Evolutionary conservation across 2,888 invertebrate species (phyloP).

Genomic region (Polymixis flavicincta): DNA sequence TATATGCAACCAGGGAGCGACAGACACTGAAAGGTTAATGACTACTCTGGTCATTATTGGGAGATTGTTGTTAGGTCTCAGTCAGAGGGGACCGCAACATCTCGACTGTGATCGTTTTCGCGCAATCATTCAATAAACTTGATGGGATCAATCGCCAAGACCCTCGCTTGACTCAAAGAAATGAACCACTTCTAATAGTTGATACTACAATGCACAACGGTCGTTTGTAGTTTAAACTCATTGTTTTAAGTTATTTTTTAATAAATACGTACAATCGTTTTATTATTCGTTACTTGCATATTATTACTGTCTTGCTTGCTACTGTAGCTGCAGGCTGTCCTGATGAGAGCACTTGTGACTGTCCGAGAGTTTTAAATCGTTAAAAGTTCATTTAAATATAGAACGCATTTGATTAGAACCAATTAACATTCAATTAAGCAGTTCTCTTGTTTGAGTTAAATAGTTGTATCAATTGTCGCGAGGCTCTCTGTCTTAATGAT

Average conservation of each 20-base stretch:
- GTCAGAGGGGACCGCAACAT: conserved; percentile 82
- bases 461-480: conserved; percentile 83
- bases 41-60: conserved; percentile 79
- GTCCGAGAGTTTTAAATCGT: conserved; percentile 75
- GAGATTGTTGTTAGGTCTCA: conserved; percentile 77
- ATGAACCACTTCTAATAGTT: conserved; percentile 79
- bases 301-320: neutral
- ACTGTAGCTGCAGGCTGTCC: neutral
- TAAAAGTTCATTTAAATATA: conserved; percentile 89
- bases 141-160: conserved; percentile 88
- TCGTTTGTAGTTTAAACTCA: conserved; percentile 30
- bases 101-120: conserved; percentile 85
- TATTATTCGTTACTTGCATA: neutral
- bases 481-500: conserved; percentile 78
- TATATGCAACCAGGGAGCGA: conserved; percentile 55
- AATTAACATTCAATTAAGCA: conserved; percentile 89
- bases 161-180: conserved; percentile 87
- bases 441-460: conserved; percentile 82
- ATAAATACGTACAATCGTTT: neutral
- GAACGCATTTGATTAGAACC: conserved; percentile 89
- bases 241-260: conserved; percentile 24
- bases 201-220: conserved; percentile 47
- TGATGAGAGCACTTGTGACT: conserved; percentile 27
- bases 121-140: conserved; percentile 90
- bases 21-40: conserved; percentile 81